These are phyloP conservation scores for Marasmarcha lunaedactyla DNA, from an alignment of 2,888 invertebrate genomes.

Conservation along the genomic window DNA sequence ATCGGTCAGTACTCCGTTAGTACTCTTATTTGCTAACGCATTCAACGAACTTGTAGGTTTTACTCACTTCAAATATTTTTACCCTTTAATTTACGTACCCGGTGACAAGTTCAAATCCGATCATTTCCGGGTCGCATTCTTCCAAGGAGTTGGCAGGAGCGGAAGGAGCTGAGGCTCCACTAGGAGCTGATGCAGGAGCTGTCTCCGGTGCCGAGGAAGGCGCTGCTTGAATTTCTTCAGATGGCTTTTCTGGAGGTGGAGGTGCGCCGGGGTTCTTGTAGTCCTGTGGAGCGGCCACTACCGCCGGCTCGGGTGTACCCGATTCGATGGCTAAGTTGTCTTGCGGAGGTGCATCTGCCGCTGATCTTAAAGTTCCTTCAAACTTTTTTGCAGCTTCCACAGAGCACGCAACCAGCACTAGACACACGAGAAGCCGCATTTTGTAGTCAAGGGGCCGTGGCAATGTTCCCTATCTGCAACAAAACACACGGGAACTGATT, in stretches of 20 bases:
- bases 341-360: constrained; percentile 60
- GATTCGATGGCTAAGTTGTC: constrained; percentile 60
- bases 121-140: constrained; percentile 89
- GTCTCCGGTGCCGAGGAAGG: constrained; percentile 50
- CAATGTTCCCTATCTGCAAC: constrained; percentile 62
- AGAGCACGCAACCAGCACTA: constrained; percentile 53
- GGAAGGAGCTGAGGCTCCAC: constrained; percentile 60
- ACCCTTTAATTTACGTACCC: constrained; percentile 75
- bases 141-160: constrained; percentile 72
- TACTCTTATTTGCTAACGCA: constrained; percentile 13
- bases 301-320: constrained; percentile 49
- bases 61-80: not conserved
- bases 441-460: constrained; percentile 50
- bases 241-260: constrained; percentile 24
- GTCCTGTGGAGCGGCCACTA: constrained; percentile 54
- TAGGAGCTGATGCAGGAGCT: constrained; percentile 60
- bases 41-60: not conserved
- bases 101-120: constrained; percentile 91
- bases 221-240: constrained; percentile 26
- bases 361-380: constrained; percentile 56
- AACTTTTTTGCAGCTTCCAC: constrained; percentile 60
- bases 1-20: constrained; percentile 26
- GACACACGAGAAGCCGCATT: constrained; percentile 58
- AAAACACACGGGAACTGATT: constrained; percentile 38
- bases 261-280: constrained; percentile 54